These are phyloP conservation scores for Rousettus leschenaultii DNA, from an alignment of 2,113 vertebrate species.

Conservation along the genomic window DNA sequence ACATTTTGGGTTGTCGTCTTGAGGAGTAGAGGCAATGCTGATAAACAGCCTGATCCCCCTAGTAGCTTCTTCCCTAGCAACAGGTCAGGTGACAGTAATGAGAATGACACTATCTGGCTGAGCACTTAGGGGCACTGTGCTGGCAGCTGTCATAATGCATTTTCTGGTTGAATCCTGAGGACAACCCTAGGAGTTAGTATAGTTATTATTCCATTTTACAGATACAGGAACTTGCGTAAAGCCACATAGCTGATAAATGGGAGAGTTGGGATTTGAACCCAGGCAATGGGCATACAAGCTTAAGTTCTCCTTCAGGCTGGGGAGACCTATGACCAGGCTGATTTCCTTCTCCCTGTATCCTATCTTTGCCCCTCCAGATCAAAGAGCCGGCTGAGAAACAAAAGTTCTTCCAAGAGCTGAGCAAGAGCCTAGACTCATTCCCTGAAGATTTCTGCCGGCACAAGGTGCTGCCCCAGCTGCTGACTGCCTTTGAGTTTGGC, in stretches of 20 bases:
- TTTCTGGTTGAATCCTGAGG: neutral
- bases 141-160: neutral
- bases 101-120: neutral
- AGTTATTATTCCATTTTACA: neutral
- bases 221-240: neutral
- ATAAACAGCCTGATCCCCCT: neutral
- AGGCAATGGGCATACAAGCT: neutral
- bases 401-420: slow-evolving; percentile 93
- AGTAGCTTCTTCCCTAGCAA: neutral
- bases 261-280: neutral
- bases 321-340: neutral
- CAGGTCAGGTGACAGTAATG: neutral
- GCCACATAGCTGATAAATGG: accelerated
- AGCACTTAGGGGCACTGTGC: neutral
- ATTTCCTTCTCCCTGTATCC: neutral
- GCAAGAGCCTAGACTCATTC: slow-evolving; percentile 90
- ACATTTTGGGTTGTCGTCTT: neutral
- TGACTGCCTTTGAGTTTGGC: slow-evolving; percentile 93
- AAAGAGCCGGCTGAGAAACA: slow-evolving; percentile 93
- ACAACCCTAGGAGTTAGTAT: neutral
- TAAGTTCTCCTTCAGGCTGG: neutral
- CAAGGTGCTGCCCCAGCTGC: slow-evolving; percentile 93
- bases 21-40: neutral
- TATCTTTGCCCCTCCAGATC: slow-evolving; percentile 80
- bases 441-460: slow-evolving; percentile 94